Evolutionary conservation across 2,888 invertebrate species (phyloP).

Genomic region (Aphidoletes aphidimyza): DNA sequence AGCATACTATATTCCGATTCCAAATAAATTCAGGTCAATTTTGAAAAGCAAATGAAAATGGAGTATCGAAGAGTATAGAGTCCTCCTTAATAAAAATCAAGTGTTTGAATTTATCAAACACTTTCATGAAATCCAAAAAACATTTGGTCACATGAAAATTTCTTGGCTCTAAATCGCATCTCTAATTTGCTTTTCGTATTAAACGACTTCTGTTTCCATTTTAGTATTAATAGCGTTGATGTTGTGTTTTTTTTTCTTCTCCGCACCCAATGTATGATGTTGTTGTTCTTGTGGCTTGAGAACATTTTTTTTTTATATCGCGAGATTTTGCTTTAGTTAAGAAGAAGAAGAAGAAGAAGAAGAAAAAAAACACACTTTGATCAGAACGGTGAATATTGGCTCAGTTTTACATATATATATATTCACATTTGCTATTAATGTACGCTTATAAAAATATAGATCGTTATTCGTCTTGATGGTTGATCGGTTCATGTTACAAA

Average conservation of each 20-base stretch:
- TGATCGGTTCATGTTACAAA: slow-evolving; percentile 32
- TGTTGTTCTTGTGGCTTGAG: neutral
- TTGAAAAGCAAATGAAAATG: no score
- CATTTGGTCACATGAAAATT: slow-evolving; percentile 12
- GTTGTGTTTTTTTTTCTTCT: neutral
- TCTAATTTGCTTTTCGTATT: neutral
- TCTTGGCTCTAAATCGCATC: neutral
- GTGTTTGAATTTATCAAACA: neutral
- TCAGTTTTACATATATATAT: neutral
- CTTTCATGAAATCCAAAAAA: neutral
- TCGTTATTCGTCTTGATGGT: neutral
- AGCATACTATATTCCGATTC: no score
- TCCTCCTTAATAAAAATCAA: no score
- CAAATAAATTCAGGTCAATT: no score
- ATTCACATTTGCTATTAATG: neutral
- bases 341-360: no score
- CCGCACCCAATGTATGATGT: neutral
- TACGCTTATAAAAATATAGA: slow-evolving; percentile 3
- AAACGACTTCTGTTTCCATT: slow-evolving; percentile 21
- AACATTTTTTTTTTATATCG: neutral
- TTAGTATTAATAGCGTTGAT: neutral
- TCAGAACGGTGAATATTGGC: neutral
- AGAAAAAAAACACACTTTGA: no score
- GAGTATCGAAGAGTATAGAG: no score
- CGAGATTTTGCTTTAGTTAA: no score